Base-by-base conservation (phyloP, 2,888 invertebrate species). In the Pseudoips prasinana region DNA sequence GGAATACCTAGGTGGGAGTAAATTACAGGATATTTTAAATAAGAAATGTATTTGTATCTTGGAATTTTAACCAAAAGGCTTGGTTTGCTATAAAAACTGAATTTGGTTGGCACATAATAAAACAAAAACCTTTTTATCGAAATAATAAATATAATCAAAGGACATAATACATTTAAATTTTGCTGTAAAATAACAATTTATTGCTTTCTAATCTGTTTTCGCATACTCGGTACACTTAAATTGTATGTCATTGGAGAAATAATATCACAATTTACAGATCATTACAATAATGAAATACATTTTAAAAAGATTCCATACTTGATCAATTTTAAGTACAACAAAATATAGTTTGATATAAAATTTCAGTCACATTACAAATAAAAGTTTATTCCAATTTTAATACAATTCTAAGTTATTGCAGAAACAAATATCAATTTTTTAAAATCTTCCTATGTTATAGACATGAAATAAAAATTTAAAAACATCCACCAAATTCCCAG, bases 61-160 rank as follows among this genome's bases (percentile, higher is more conserved):
- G n/a, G n/a, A n/a, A n/a, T n/a, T n/a, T n/a, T n/a, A n/a, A n/a
- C n/a, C n/a, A n/a, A n/a, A n/a, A n/a, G n/a, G n/a, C n/a, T n/a
- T n/a, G n/a, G n/a, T n/a, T n/a, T n/a, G n/a, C n/a, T n/a, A n/a
- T n/a, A n/a, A n/a, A n/a, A n/a, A n/a, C n/a, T n/a, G n/a, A n/a
- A n/a, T n/a, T n/a, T n/a, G n/a, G n/a, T n/a, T n/a, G n/a, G n/a
- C n/a, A n/a, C n/a, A n/a, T n/a, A n/a, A n/a, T n/a, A n/a, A n/a
- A n/a, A n/a, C n/a, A n/a, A n/a, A n/a, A n/a, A n/a, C n/a, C n/a
- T n/a, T 14, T 34, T 43, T 63, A 62, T 72, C 58, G 63, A 76
- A 78, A 77, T 77, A 78, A 79, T 76, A 79, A 77, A 78, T 79
- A 78, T 78, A 79, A 71, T 77, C 61, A 71, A 73, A 70, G 70